Evolutionary conservation across 2,888 invertebrate genomes (phyloP).

Genomic region (Oxyscelio sp.): DNA sequence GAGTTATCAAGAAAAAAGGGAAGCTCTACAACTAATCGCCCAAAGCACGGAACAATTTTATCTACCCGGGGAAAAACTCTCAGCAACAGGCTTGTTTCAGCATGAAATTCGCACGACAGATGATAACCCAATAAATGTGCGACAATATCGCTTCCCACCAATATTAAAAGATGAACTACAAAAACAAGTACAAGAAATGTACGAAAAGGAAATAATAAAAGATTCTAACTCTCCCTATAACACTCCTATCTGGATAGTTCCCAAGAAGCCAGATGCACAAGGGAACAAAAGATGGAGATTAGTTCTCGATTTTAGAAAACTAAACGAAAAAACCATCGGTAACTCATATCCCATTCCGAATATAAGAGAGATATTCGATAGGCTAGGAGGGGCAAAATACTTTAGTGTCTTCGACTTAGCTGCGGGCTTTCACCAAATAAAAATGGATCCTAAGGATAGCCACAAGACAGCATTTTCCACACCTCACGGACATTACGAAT

Average conservation of each 20-base stretch:
- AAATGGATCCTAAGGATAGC: slow-evolving; percentile 2
- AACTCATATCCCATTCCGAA: slow-evolving; percentile 3
- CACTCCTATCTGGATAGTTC: slow-evolving; percentile 11
- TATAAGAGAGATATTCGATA: slow-evolving; percentile 7
- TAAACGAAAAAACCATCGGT: slow-evolving; percentile 13
- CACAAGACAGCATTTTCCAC: background rate
- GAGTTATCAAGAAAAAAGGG: background rate
- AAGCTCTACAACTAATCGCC: background rate
- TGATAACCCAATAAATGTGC: slow-evolving; percentile 9
- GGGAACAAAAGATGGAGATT: slow-evolving; percentile 23
- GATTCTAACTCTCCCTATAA: slow-evolving; percentile 22
- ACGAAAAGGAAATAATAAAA: slow-evolving; percentile 1
- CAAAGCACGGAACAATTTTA: background rate
- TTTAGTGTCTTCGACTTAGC: slow-evolving; percentile 10
- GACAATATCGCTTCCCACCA: slow-evolving; percentile 12
- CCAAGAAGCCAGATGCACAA: slow-evolving; percentile 10
- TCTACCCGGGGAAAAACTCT: slow-evolving; percentile 1
- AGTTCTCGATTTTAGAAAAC: slow-evolving; percentile 23
- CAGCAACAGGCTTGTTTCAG: background rate
- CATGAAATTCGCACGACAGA: slow-evolving; percentile 17
- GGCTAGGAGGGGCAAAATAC: slow-evolving; percentile 1
- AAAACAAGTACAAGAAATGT: background rate
- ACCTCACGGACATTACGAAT: slow-evolving; percentile 15
- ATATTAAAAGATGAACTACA: slow-evolving; percentile 5
- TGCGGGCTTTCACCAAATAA: slow-evolving; percentile 1